Evolutionary conservation across 2,888 invertebrate genomes (phyloP), one percentile per base, ranked within the genome.

Genomic region (Stenchaetothrips biformis): DNA sequence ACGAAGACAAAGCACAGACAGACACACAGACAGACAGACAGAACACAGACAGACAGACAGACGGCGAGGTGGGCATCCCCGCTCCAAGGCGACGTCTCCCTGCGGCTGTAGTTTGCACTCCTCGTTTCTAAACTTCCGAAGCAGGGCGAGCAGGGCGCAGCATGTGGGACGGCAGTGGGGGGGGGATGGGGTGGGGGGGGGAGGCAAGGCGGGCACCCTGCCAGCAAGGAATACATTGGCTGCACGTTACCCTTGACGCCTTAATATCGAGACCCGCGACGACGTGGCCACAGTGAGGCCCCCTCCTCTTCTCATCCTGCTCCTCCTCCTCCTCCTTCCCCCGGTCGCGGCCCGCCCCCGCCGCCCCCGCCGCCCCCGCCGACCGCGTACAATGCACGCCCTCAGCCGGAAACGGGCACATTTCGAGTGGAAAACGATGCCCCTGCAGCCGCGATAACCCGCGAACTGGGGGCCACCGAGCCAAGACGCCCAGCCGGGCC

Each of bases 381-480:
- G 21, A 9, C 21, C 21, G 21, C 21, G 67, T 25, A 74, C 67
- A 74, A 74, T 74, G 67, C 67, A 25, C n/a, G 11, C 67, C 25
- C 67, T 74, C 67, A 74, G 21, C 67, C 67, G 67, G 67, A 74
- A 74, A 74, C 25, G 67, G 25, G 67, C 67, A 21, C 67, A 74
- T 74, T 74, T 74, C 67, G 67, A 74, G 67, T 74, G 67, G 67
- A 74, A 74, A 74, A 74, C 67, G 67, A 74, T 74, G 67, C 67
- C 67, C 25, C n/a, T n/a, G 67, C 25, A 74, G 25, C 67, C 25
- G 67, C 67, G 67, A 74, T 74, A 74, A 21, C 67, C 67, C 67
- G 37, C 37, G 21, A 9, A 11, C 67, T 8, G 21, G 11, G 7
- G 25, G 21, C 25, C 67, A 4, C 67, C 67, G 7, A 18, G 21